phyloP scores from a whole-genome alignment of 1,140 invertebrate genomes.

The Micrasema minimum region DNA sequence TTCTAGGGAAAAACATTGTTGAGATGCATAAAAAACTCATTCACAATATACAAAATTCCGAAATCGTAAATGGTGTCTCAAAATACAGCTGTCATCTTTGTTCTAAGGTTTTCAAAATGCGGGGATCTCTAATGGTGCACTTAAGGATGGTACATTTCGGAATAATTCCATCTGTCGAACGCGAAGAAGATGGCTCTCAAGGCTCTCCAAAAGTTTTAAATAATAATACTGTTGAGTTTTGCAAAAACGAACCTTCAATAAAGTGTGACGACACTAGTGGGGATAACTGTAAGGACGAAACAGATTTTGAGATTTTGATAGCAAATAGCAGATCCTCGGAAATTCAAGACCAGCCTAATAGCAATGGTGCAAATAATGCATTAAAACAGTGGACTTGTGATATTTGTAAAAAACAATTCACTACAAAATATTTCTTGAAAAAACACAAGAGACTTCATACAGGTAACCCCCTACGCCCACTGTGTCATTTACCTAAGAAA shows the following conservation, averaged over 20 bases:
- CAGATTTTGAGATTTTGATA: conserved; percentile 13
- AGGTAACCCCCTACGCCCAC: too few relatives aligned
- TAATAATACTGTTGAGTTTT: neutral
- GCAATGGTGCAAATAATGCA: conserved; percentile 5
- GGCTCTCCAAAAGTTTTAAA: neutral
- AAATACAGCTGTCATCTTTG: conserved; percentile 80
- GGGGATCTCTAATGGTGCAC: conserved; percentile 84
- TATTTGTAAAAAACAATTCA: conserved; percentile 85
- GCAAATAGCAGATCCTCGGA: neutral
- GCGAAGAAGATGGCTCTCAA: conserved; percentile 8
- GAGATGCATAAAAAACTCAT: conserved; percentile 79
- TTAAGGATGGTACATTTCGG: conserved; percentile 80
- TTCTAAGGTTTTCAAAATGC: conserved; percentile 82
- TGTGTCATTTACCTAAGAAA: too few relatives aligned
- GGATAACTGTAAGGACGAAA: neutral
- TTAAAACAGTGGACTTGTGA: conserved; percentile 82
- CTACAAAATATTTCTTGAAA: conserved; percentile 90
- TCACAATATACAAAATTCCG: conserved; percentile 72
- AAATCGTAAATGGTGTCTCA: conserved; percentile 60
- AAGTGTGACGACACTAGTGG: conserved; percentile 14
- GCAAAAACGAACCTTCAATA: neutral
- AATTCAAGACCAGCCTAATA: neutral
- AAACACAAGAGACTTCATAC: conserved; percentile 88
- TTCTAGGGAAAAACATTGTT: conserved; percentile 75
- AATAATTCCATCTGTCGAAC: conserved; percentile 49